Base-by-base conservation (phyloP, 2,888 invertebrate species). In the Marronus borbonicus region DNA sequence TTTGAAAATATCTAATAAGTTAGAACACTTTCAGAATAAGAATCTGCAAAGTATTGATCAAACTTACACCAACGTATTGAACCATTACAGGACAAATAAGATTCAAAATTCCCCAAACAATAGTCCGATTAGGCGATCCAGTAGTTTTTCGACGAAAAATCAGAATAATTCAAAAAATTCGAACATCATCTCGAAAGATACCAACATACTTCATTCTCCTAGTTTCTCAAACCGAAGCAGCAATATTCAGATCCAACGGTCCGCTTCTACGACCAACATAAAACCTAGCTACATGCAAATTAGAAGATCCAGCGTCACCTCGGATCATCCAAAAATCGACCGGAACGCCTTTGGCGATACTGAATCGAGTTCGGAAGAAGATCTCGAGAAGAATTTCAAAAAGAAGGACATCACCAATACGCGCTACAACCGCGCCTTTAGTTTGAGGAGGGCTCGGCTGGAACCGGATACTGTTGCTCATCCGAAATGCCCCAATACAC, bases 391-490 rank as follows among this genome's bases (percentile, higher is more conserved):
- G 76, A 84, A 84, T 85, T 81, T 86, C 10, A 86, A 89, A 82
- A 86, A 85, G 79, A 88, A 86, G 82, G 87, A 86, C 82, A 83
- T 91, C 78, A 89, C 90, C 60, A 91, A 90, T 81, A 92, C 92
- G 85, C 92, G 91, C 78, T 93, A 93, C 83, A 97, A 96, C 86
- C 91, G 95, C 81, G 94, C 94, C n/a, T 90, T 93, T 79, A 91
- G 93, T 85, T 89, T 94, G 89, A 89, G 95, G 83, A 83, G 93
- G 87, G 91, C 92, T n/a, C 87, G 92, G 81, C 84, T 93, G 52
- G 93, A 92, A 81, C 89, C 89, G 5, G 86, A 87, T 77, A 83
- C 86, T 50, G 85, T 89, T 2, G 90, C 88, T 0, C 89, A 90
- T 10, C 90, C 84, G 0, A 88, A 90, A 83, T 92, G 92, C 85